Conservation (phyloP, 1,140 invertebrate species). For the Magallana ariakensis region DNA sequence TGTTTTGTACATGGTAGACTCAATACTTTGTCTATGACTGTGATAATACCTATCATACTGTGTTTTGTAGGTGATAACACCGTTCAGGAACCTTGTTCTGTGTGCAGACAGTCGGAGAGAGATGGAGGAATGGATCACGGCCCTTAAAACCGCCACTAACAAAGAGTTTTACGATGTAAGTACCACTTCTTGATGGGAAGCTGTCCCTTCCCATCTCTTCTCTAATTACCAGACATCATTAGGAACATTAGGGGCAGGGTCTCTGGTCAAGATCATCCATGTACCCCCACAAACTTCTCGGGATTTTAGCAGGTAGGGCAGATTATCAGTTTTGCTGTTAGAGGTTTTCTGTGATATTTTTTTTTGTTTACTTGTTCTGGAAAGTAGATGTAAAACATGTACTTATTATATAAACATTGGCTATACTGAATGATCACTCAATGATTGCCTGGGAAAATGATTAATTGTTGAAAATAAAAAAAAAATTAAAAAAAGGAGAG, state of each 20-base stretch:
- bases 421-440: no score
- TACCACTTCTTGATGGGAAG: conserved; percentile 12
- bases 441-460: no score
- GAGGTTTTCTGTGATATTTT: background rate
- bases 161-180: conserved; percentile 85
- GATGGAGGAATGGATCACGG: conserved; percentile 94
- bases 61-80: conserved; percentile 89
- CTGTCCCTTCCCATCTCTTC: background rate
- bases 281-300: background rate
- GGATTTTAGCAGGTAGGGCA: background rate
- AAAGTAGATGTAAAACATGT: no score
- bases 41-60: no score
- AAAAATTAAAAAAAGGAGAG: no score
- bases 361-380: background rate
- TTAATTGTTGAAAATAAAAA: no score
- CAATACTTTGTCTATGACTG: no score
- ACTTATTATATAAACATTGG: no score
- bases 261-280: background rate
- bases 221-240: background rate
- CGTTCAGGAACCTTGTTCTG: conserved; percentile 89
- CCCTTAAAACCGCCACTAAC: conserved; percentile 86
- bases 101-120: conserved; percentile 89
- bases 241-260: background rate
- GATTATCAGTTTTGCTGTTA: background rate
- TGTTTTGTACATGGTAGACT: no score